These are phyloP conservation scores for Akabosia matsudoensis DNA, from an alignment of 1,140 invertebrate species.

Conservation along the genomic window DNA sequence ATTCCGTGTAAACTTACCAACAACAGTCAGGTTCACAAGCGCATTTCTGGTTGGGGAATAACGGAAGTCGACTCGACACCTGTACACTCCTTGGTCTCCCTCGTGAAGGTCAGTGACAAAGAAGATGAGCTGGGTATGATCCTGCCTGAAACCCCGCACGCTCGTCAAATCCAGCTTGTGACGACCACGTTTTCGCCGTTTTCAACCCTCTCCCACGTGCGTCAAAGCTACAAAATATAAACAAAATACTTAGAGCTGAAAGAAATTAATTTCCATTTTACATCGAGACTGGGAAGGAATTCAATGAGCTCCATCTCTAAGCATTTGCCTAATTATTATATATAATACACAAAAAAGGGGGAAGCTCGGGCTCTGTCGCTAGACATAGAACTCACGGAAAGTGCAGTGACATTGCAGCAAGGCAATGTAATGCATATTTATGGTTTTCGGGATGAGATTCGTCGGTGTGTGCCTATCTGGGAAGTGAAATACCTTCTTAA, in stretches of 20 bases:
- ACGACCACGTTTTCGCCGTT: constrained; percentile 48
- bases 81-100: constrained; percentile 77
- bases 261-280: too few relatives aligned
- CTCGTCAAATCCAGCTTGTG: constrained; percentile 46
- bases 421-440: neutral
- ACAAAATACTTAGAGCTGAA: too few relatives aligned
- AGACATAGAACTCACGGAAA: too few relatives aligned
- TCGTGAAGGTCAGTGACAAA: constrained; percentile 72
- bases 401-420: neutral
- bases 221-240: constrained; percentile 47
- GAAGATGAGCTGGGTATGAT: constrained; percentile 65
- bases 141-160: constrained; percentile 47
- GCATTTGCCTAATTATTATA: neutral
- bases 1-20: constrained; percentile 63
- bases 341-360: neutral
- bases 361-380: too few relatives aligned
- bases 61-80: constrained; percentile 84
- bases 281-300: too few relatives aligned
- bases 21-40: constrained; percentile 83
- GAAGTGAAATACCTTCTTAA: neutral
- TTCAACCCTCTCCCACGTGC: constrained; percentile 46
- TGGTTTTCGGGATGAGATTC: neutral
- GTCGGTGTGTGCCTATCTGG: neutral
- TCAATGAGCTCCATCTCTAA: too few relatives aligned
- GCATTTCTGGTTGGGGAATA: constrained; percentile 85